Base-by-base conservation (phyloP, 2,888 invertebrate species). In the Artemia sinica region DNA sequence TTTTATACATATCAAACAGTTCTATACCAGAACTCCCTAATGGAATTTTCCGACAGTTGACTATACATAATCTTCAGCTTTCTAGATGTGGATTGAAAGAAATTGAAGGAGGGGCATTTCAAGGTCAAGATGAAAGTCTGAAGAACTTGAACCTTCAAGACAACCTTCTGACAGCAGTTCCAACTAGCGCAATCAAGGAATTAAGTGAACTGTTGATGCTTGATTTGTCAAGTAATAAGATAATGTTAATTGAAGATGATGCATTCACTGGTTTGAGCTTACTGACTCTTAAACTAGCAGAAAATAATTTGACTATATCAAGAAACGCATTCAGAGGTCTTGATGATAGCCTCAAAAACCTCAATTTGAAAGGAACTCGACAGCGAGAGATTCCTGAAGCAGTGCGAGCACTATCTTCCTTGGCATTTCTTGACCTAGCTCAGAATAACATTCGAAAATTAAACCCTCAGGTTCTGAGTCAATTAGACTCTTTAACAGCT, bases 361-460 rank as follows among this genome's bases (percentile, higher is more conserved):
- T 93, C 67, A 92, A 93, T 77, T 80, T 93, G 51, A 92, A 92
- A 80, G 91, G 90, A 50, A 90, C 91, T 0, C 82, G 85, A 69
- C 89, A 90, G 77, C 87, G 86, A 74, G 80, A 81, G 68, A 84
- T 93, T 12, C 92, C 93, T 0, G 85, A 85, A 73, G 86, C 89
- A 66, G 84, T 92, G 28, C 81, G 84, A 72, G 88, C 88, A 8
- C 80, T 93, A 50, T 84, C 82, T 71, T 86, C 86, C 67, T 79
- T 93, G 72, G 91, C 92, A 1, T 93, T 92, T 76, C 80, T 93
- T 70, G 93, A 93, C 79, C 80, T 93, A 70, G 91, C 92, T 1
- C 88, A 91, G 78, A 93, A 93, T 76, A 86, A 88, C 74, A 85
- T 93, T 66, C 82, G 86, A 73, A 89, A 89, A 52, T 41, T 70